Percentiles rank a stretch among this genome's conserved stretches.
These are phyloP conservation scores for Zaprionus tsacasi DNA, from an alignment of 1,140 invertebrate species.

Conservation along the genomic window DNA sequence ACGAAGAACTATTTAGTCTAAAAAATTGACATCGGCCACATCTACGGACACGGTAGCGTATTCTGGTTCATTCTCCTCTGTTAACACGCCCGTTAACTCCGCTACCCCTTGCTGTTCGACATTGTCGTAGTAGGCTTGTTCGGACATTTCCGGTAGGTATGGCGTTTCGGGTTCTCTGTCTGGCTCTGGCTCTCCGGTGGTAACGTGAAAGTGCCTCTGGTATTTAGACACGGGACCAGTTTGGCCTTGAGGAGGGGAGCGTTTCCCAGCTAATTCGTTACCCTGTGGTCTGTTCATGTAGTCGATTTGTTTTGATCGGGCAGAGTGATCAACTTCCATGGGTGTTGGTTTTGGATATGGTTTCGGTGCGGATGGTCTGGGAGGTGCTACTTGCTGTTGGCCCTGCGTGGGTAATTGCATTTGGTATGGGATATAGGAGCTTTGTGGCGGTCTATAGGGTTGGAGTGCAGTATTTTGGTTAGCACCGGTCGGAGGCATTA, in stretches of 20 bases:
- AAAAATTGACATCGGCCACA: not conserved
- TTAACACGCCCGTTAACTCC: not conserved
- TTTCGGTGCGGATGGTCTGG: not conserved
- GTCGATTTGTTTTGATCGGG: not conserved
- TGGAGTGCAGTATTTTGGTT: not conserved
- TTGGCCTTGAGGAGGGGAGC: not conserved
- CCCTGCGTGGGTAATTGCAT: too few relatives aligned
- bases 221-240: not conserved
- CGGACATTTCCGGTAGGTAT: constrained; percentile 36
- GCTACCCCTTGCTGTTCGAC: constrained; percentile 3
- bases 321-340: not conserved
- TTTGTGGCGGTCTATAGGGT: not conserved
- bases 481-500: too few relatives aligned
- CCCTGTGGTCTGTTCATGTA: not conserved
- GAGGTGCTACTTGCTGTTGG: not conserved
- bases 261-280: not conserved
- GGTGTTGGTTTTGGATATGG: not conserved
- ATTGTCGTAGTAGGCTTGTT: constrained; percentile 3
- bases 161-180: constrained; percentile 4
- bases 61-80: not conserved
- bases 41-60: too few relatives aligned
- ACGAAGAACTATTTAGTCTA: too few relatives aligned
- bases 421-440: too few relatives aligned
- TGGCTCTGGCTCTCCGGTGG: constrained; percentile 26
- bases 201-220: too few relatives aligned